phyloP scores from a whole-genome alignment of 2,888 invertebrate species.

The Teinopalpus imperialis region DNA sequence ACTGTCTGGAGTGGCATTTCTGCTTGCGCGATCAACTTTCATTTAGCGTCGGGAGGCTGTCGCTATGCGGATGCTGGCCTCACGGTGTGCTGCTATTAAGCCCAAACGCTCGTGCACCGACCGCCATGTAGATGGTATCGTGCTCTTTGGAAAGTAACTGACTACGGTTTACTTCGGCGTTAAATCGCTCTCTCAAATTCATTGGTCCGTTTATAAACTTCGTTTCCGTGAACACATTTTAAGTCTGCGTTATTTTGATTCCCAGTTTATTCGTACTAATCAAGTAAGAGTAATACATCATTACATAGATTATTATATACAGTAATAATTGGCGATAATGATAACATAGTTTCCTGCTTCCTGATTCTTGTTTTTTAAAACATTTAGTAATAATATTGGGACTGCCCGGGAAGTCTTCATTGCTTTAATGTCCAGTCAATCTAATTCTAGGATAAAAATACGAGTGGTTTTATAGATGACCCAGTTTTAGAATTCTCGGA shows the following conservation, averaged over 20 bases:
- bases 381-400: too few relatives aligned
- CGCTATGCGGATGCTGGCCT: conserved; percentile 78
- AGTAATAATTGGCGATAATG: too few relatives aligned
- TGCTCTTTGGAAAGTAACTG: conserved; percentile 72
- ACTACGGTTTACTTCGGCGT: conserved; percentile 52
- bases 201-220: conserved; percentile 29
- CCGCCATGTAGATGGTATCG: conserved; percentile 75
- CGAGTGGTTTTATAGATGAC: conserved; percentile 2
- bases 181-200: conserved; percentile 40
- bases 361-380: too few relatives aligned
- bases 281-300: too few relatives aligned
- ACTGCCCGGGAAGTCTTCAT: too few relatives aligned
- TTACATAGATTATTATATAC: too few relatives aligned
- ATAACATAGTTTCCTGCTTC: too few relatives aligned
- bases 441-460: too few relatives aligned
- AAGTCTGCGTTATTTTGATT: too few relatives aligned
- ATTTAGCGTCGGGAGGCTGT: conserved; percentile 75
- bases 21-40: conserved; percentile 73
- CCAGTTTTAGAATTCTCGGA: neutral
- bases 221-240: conserved; percentile 7
- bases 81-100: conserved; percentile 69
- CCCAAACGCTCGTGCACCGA: conserved; percentile 67
- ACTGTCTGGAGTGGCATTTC: conserved; percentile 58
- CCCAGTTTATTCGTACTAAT: too few relatives aligned
- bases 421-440: too few relatives aligned